phyloP scores from a whole-genome alignment of 1,140 invertebrate genomes.

The Monomorium pharaonis region DNA sequence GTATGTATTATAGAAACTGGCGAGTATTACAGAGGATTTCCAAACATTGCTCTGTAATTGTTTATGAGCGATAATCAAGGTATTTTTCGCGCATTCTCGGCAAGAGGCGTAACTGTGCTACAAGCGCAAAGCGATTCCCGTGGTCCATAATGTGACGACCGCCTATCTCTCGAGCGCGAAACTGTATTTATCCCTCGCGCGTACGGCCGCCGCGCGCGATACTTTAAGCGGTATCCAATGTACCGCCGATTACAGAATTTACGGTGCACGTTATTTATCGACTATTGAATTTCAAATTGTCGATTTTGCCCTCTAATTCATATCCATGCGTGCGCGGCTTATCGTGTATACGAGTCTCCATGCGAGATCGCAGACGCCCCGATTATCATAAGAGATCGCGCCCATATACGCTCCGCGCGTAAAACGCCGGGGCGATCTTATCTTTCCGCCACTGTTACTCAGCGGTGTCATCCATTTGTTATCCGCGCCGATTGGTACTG shows the following conservation, averaged over 20 bases:
- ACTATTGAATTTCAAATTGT: constrained; percentile 80
- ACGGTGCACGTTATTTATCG: constrained; percentile 78
- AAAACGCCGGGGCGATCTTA: constrained; percentile 72
- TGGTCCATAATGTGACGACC: constrained; percentile 52
- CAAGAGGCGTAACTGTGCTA: constrained; percentile 31
- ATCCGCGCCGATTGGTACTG: constrained; percentile 76
- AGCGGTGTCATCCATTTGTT: constrained; percentile 76
- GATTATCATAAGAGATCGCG: constrained; percentile 76
- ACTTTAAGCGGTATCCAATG: constrained; percentile 67
- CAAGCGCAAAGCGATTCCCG: constrained; percentile 60
- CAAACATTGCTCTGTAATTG: background rate
- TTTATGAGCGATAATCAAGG: background rate
- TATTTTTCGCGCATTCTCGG: background rate
- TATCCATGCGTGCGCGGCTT: constrained; percentile 72
- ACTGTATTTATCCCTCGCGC: constrained; percentile 64
- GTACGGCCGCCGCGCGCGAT: constrained; percentile 13
- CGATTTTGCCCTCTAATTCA: constrained; percentile 79
- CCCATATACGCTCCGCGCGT: constrained; percentile 59
- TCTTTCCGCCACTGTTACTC: constrained; percentile 73
- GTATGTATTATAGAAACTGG: background rate
- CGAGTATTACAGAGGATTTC: background rate
- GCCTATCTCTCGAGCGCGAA: background rate
- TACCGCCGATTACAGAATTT: constrained; percentile 78
- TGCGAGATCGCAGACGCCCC: constrained; percentile 68
- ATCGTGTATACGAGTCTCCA: constrained; percentile 78